Evolutionary conservation across 2,888 invertebrate species (phyloP).

Genomic region (Flabesymbios commensalis): DNA sequence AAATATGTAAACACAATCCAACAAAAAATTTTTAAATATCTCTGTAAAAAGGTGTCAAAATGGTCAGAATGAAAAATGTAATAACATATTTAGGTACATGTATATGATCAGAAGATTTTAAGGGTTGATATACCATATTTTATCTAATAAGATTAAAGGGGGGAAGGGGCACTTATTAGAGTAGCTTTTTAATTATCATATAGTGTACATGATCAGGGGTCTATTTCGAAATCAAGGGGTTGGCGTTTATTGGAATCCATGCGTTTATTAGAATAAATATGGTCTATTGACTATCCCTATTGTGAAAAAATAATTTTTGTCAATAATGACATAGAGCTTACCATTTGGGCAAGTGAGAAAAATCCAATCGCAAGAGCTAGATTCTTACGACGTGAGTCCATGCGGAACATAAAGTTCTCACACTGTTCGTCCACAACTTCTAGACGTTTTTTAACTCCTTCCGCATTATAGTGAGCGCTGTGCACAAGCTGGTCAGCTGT

Average conservation of each 20-base stretch:
- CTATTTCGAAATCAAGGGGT: too few relatives aligned
- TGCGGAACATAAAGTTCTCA: conserved; percentile 71
- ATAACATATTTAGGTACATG: neutral
- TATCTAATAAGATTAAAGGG: neutral
- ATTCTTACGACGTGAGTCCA: conserved; percentile 73
- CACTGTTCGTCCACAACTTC: conserved; percentile 55
- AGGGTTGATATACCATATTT: too few relatives aligned
- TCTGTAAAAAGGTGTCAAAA: neutral
- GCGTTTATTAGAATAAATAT: too few relatives aligned
- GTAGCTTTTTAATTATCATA: too few relatives aligned
- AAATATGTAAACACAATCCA: neutral
- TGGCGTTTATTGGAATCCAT: too few relatives aligned
- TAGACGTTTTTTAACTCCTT: conserved; percentile 54
- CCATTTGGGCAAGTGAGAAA: conserved; percentile 73
- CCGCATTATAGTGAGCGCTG: conserved; percentile 70
- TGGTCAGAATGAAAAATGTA: neutral
- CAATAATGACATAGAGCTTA: too few relatives aligned
- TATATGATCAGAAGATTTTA: neutral
- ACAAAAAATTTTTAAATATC: neutral
- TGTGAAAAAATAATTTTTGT: too few relatives aligned
- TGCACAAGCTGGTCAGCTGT: conserved; percentile 77
- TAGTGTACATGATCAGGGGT: too few relatives aligned
- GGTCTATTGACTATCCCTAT: too few relatives aligned
- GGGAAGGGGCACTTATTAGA: too few relatives aligned
- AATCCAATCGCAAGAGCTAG: conserved; percentile 73